Evolutionary conservation across 2,888 invertebrate species (phyloP), one percentile per base, ranked within the genome.

Genomic region (Harmothoe impar): DNA sequence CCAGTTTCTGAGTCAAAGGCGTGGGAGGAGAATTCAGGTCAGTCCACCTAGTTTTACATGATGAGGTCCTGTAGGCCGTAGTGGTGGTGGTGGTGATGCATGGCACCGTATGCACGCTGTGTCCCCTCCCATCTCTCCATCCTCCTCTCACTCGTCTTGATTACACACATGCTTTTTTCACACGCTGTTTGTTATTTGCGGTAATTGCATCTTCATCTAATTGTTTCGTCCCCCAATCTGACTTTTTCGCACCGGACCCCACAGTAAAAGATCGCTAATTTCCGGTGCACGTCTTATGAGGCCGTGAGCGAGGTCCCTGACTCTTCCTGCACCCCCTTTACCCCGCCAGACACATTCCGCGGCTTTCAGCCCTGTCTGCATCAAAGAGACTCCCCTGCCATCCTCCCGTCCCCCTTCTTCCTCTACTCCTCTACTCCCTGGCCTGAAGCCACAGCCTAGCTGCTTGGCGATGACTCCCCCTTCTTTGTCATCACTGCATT

Each of bases 121-220:
- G 20, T 62, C 31, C 77, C 31, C 29, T 77, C 77, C 31, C 77
- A n/a, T n/a, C 25, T 29, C 77, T 25, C 77, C 31, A 25, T 25
- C 25, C 77, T 25, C 77, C 77, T 31, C 31, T 29, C 77, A 29
- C 31, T 31, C 43, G 35, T 33, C 81, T 43, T 81, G 72, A 81
- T 43, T 43, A 33, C 81, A 35, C 81, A 33, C 33, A n/a, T 81
- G 17, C 43, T 81, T 81, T 81, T n/a, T 81, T 43, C 35, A 35
- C 81, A 15, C 81, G 29, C 20, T 81, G 81, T 81, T 81, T 81
- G 81, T 81, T 81, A 81, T 81, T 81, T 81, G 81, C 81, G 81
- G 81, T 81, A 81, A 81, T 81, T 81, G 81, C 81, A 81, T 81
- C 35, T 81, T 81, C 81, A 81, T 81, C 43, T 81, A 81, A 81